Percentiles rank a stretch among this genome's conserved stretches.
These are phyloP conservation scores for Nephrotoma flavescens DNA, from an alignment of 2,888 invertebrate genomes.

Conservation along the genomic window DNA sequence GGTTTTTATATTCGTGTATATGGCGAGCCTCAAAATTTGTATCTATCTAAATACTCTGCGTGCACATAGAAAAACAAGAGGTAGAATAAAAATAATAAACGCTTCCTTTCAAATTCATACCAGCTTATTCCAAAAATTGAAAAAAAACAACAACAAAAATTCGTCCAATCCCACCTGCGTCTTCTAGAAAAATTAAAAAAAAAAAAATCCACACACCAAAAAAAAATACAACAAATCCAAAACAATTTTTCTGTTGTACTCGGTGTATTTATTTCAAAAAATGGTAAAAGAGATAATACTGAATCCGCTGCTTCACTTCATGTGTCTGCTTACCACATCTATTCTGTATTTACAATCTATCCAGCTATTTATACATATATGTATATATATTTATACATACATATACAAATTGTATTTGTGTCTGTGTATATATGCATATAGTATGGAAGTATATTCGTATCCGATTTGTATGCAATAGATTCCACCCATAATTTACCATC, in stretches of 20 bases:
- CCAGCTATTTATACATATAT: background rate
- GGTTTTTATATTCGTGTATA: background rate
- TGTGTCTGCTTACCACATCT: background rate
- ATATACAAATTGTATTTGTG: background rate
- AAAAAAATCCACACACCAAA: background rate
- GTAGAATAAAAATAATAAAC: background rate
- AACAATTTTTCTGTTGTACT: background rate
- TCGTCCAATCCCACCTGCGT: background rate
- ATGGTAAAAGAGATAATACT: background rate
- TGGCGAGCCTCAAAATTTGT: background rate
- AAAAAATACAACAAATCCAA: background rate
- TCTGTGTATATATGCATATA: background rate
- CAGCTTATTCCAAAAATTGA: background rate
- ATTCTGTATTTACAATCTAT: background rate
- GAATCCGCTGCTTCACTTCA: background rate
- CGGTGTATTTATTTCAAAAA: background rate
- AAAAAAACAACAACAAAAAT: background rate
- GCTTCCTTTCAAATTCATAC: background rate
- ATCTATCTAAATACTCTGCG: background rate
- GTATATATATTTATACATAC: background rate
- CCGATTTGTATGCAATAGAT: background rate
- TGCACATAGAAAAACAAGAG: background rate
- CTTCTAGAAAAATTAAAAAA: background rate
- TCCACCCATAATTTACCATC: background rate
- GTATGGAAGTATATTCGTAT: background rate